A percentile compares a stretch with the other conserved stretches of the same genome.
phyloP scores from a whole-genome alignment of 1,140 invertebrate genomes.

The Aphelinus certus region DNA sequence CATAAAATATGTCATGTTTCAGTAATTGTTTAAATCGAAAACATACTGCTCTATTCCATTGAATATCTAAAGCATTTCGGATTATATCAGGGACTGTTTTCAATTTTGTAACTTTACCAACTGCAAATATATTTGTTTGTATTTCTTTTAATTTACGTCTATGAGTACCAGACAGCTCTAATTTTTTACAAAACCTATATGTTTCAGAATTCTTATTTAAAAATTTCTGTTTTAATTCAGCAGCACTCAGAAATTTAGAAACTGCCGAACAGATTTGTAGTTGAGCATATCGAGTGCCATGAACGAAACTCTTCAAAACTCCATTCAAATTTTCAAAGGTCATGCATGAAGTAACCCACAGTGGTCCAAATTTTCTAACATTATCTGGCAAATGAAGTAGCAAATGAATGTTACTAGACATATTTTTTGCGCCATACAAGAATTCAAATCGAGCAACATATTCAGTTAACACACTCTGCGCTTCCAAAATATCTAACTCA shows the following conservation, averaged over 20 bases:
- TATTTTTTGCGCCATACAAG: constrained; percentile 35
- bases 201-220: background rate
- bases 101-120: background rate
- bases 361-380: constrained; percentile 20
- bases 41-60: background rate
- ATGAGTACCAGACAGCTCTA: background rate
- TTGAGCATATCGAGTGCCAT: constrained; percentile 47
- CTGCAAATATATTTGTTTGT: background rate
- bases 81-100: background rate
- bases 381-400: constrained; percentile 40
- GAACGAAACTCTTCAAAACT: constrained; percentile 36
- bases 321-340: constrained; percentile 43
- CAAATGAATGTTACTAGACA: constrained; percentile 42
- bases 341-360: constrained; percentile 36
- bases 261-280: background rate
- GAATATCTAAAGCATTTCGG: background rate
- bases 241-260: too few relatives aligned
- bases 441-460: constrained; percentile 26
- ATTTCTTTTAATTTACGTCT: background rate
- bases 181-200: background rate
- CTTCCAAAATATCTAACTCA: background rate
- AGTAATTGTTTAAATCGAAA: background rate
- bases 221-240: background rate
- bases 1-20: background rate
- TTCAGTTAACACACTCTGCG: background rate